Base-by-base conservation (phyloP, 1,140 invertebrate species). In the Drosophila oshimai region DNA sequence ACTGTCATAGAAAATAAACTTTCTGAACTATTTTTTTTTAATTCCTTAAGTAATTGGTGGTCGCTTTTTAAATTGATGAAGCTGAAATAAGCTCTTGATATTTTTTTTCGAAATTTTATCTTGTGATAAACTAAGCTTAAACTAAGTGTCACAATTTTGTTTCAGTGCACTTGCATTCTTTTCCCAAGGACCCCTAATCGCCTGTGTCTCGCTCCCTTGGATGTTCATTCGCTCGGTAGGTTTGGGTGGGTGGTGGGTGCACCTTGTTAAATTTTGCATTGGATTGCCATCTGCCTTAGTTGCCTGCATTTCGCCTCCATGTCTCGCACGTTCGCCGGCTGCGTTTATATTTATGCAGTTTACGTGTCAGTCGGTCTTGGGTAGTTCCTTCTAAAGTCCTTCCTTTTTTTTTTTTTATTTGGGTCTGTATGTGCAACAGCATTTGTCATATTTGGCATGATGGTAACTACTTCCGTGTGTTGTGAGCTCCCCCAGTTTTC, bases 391-490 rank as follows among this genome's bases (percentile, higher is more conserved):
- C 17, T 13, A n/a, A 26, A 18, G n/a, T 55, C 17, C 18, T 13
- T 42, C 31, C 17, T 15, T 6, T 20, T 26, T 44, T 36, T 41
- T 26, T 37, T 45, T 45, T n/a, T 36, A 29, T 33, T 44, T 28
- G 24, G 9, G 26, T 49, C 42, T 73, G 51, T 60, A 42, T 71
- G 70, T 76, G 58, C 28, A 55, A 49, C 67, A 61, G 51, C 81
- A 87, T 87, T 88, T 87, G 81, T 87, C 83, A 86, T 86, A 87
- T 87, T 87, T 87, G 81, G 77, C 83, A 87, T 81, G 76, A 74
- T 67, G 83, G 81, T 87, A 87, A 87, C 81, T 69, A 86, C 76
- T 87, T 87, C 81, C 81, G 79, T 86, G 47, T 80, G 61, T 57
- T 71, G 69, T 58, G 24, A 17, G 12, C 6, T 2, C 26, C 15